Evolutionary conservation across 1,140 invertebrate genomes (phyloP), one percentile per base, ranked within the genome.

Genomic region (Ditylenchus dipsaci): DNA sequence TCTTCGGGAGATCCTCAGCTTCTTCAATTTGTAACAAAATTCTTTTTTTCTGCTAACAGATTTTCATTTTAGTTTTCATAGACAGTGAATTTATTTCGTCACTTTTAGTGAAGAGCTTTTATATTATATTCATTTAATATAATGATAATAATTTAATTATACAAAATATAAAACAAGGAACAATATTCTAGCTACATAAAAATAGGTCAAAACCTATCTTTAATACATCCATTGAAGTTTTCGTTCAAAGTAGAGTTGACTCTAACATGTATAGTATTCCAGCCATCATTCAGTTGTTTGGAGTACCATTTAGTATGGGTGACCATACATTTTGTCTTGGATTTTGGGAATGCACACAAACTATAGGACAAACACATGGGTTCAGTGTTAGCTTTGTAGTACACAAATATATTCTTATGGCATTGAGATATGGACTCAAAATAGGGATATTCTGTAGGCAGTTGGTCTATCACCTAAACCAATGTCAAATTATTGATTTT

Each of bases 291-390:
- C 3, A 53, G n/a, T 53, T 53, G n/a, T 26, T 53, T 53, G n/a
- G 30, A 61, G 0, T 63, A 38, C 33, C 67, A 68, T 13, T n/a
- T 23, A 27, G 61, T 68, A 53, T 26, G 49, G 17, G 58, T 45
- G 29, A 56, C 33, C 1, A 47, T 56, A 33, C 67, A 68, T 0
- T 27, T 26, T 26, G 23, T 9, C 11, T 63, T 56, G 0, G 30
- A 5, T 45, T 42, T 57, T 9, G 67, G 67, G 30, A 68, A 56
- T 17, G n/a, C 61, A 38, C 67, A 68, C 17, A 68, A 63, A 27
- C 43, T 63, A 63, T 68, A 68, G 17, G 67, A 68, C 11, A 68
- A 43, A n/a, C 67, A 68, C 15, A 43, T 23, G 5, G 61, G 29
- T 29, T 53, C 11, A 21, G 49, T 53, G 27, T 33, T 47, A 38